These are phyloP conservation scores for Pararge aegeria DNA, from an alignment of 1,140 invertebrate species.

Conservation along the genomic window DNA sequence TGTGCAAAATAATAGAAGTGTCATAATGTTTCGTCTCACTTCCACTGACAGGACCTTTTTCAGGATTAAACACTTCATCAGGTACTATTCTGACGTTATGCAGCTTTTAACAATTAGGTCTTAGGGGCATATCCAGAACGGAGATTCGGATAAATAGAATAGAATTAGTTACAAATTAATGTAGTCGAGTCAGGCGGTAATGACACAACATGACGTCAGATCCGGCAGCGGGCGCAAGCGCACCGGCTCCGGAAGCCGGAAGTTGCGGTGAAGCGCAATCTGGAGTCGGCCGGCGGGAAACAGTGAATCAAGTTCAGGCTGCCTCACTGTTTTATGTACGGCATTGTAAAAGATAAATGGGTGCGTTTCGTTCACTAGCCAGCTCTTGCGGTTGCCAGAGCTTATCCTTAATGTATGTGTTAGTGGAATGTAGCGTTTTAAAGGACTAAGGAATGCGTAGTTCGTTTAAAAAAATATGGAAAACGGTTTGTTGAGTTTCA, in stretches of 20 bases:
- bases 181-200: background rate
- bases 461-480: conserved; percentile 3
- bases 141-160: too few relatives aligned
- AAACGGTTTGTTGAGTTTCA: background rate
- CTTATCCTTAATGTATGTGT: conserved; percentile 44
- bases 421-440: conserved; percentile 23
- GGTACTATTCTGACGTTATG: too few relatives aligned
- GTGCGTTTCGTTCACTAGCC: conserved; percentile 50
- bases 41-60: too few relatives aligned
- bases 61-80: too few relatives aligned
- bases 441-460: conserved; percentile 10
- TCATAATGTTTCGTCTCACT: too few relatives aligned
- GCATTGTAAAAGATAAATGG: conserved; percentile 64
- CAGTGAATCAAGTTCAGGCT: conserved; percentile 73
- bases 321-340: conserved; percentile 65
- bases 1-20: too few relatives aligned
- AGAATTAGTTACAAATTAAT: conserved; percentile 2
- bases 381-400: conserved; percentile 36
- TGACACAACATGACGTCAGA: conserved; percentile 49
- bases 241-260: conserved; percentile 65
- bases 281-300: conserved; percentile 70
- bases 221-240: conserved; percentile 56
- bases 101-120: too few relatives aligned
- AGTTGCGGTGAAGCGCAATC: conserved; percentile 73
- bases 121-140: background rate